Conservation (phyloP, 2,797 vertebrate genomes). For the Sebastes itinus region DNA sequence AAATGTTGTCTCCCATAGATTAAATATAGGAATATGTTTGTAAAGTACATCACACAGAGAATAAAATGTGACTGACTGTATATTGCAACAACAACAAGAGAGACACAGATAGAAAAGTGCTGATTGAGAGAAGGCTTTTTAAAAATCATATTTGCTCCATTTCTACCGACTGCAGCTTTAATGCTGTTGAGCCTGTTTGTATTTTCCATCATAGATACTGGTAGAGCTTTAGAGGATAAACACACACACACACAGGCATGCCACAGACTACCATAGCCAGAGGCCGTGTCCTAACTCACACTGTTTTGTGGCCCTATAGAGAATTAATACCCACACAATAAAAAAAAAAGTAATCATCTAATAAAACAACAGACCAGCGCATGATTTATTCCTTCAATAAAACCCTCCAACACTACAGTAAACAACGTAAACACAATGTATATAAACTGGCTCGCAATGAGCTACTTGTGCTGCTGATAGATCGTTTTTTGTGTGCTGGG, state of each 20-base stretch:
- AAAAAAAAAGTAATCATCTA: constrained; percentile 52
- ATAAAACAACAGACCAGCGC: constrained; percentile 51
- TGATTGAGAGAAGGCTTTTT: neutral
- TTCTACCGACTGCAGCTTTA: too few relatives aligned
- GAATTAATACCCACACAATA: constrained; percentile 58
- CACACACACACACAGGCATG: neutral
- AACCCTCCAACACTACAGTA: constrained; percentile 23
- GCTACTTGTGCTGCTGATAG: constrained; percentile 40
- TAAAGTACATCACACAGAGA: neutral
- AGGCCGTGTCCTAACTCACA: constrained; percentile 17
- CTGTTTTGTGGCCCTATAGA: constrained; percentile 41
- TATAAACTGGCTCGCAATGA: constrained; percentile 29
- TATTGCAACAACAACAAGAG: neutral
- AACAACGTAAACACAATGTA: constrained; percentile 42
- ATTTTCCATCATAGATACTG: constrained; percentile 24
- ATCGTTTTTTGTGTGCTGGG: constrained; percentile 1
- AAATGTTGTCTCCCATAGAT: too few relatives aligned
- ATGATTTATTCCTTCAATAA: constrained; percentile 62
- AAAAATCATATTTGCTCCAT: too few relatives aligned
- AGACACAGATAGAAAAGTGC: neutral
- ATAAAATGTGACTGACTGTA: neutral
- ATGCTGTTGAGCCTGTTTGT: neutral
- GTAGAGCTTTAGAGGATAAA: constrained; percentile 9
- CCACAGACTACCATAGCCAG: neutral
- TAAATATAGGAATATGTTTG: neutral